Evolutionary conservation across 2,888 invertebrate genomes (phyloP), one percentile per base, ranked within the genome.

Genomic region (Limnephilus marmoratus): DNA sequence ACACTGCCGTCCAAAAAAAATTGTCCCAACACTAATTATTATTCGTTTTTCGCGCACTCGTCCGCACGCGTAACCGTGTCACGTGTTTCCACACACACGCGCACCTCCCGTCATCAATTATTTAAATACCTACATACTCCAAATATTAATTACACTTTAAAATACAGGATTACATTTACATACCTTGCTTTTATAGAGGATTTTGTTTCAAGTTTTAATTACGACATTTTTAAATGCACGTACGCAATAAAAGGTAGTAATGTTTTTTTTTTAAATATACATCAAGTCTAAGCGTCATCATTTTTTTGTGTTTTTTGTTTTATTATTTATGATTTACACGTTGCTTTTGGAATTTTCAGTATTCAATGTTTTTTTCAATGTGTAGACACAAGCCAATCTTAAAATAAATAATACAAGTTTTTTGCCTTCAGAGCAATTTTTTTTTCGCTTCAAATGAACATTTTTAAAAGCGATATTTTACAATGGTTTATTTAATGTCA

Each of bases 251-350:
- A 83, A 83, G 24, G 37, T 83, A 83, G 83, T 37, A 83, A 83
- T 83, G 89, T 68, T 89, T 85, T 81, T 91, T 89, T 92, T 90
- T 89, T 90, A 92, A 45, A 93, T 93, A 93, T 91, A 93, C 93
- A 93, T 92, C 81, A 89, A 93, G 85, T 90, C 92, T 93, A 93
- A 93, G 93, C 93, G 93, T 93, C 92, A 93, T 93, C 93, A 90
- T 91, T 92, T 93, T 93, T 92, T 93, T 93, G 37, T 90, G 68
- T 92, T 88, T 93, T 92, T 90, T 90, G 85, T 92, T 92, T 89
- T 81, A 87, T 53, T 85, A 68, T 88, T 34, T 29, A 34, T 68
- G 31, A 68, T 88, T 87, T 86, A 86, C 45, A 37, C 45, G 24
- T 34, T 80, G 80, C 24, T 18, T 88, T 88, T 86, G 86, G 86